Evolutionary conservation across 2,797 vertebrate genomes (phyloP).

Genomic region (Varecia variegata): DNA sequence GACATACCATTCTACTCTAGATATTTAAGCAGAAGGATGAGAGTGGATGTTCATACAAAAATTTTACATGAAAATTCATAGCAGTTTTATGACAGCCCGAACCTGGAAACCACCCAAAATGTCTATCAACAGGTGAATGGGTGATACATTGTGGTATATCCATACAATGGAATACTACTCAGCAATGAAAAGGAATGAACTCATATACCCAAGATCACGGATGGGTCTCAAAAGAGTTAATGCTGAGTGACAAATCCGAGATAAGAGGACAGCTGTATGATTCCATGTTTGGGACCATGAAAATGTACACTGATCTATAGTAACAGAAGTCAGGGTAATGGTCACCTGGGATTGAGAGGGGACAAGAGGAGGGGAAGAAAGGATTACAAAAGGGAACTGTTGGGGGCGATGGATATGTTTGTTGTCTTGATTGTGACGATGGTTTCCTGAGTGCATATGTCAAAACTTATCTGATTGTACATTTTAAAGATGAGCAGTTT

Average conservation of each 20-base stretch:
- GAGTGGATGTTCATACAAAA: background rate
- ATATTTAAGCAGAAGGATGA: too few relatives aligned
- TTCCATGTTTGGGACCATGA: background rate
- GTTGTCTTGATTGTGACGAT: background rate
- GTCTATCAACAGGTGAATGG: background rate
- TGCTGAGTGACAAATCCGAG: background rate
- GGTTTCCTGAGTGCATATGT: background rate
- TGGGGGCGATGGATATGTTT: background rate
- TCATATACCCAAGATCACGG: accelerated
- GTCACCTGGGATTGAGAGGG: background rate
- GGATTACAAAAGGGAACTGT: background rate
- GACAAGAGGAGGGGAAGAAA: background rate
- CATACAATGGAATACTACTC: background rate
- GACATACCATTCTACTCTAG: background rate
- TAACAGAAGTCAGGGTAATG: background rate
- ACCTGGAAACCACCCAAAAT: background rate
- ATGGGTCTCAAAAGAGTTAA: background rate
- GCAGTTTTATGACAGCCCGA: background rate
- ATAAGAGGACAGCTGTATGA: background rate
- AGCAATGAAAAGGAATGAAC: background rate
- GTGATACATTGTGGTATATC: accelerated
- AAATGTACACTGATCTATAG: too few relatives aligned
- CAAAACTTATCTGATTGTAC: background rate
- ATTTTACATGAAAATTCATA: background rate
- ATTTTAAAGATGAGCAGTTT: background rate